Evolutionary conservation across 1,140 invertebrate species (phyloP).

Genomic region (Grapholita molesta): DNA sequence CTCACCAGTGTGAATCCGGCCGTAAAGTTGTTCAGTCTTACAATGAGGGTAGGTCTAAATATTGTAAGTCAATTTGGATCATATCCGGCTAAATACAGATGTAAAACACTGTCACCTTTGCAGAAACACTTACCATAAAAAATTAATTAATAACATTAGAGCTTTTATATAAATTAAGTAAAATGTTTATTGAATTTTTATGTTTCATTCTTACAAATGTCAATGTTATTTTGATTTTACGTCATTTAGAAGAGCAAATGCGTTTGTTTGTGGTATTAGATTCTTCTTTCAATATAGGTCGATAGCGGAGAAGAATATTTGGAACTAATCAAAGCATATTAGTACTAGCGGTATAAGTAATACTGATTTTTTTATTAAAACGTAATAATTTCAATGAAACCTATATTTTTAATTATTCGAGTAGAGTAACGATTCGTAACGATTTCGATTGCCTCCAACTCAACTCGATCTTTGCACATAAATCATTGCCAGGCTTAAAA

Average conservation of each 20-base stretch:
- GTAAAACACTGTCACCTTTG: neutral
- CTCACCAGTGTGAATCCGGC: no score
- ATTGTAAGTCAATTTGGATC: no score
- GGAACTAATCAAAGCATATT: no score
- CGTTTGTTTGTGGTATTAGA: neutral
- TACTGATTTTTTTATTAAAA: no score
- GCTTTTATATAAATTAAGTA: neutral
- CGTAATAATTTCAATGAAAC: no score
- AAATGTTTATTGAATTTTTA: neutral
- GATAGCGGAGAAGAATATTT: no score
- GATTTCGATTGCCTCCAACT: neutral
- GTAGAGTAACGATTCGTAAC: neutral
- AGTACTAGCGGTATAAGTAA: no score
- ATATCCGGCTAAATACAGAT: no score
- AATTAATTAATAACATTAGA: slow-evolving; percentile 3
- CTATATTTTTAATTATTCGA: no score
- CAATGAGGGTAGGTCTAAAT: no score
- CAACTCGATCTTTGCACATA: neutral
- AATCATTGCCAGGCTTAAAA: neutral
- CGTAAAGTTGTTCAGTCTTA: no score
- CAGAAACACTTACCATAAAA: neutral
- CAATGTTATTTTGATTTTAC: neutral
- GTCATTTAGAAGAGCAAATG: neutral
- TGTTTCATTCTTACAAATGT: neutral
- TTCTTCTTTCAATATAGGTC: neutral